Evolutionary conservation across 1,140 invertebrate genomes (phyloP).

Genomic region (Hirudo medicinalis): DNA sequence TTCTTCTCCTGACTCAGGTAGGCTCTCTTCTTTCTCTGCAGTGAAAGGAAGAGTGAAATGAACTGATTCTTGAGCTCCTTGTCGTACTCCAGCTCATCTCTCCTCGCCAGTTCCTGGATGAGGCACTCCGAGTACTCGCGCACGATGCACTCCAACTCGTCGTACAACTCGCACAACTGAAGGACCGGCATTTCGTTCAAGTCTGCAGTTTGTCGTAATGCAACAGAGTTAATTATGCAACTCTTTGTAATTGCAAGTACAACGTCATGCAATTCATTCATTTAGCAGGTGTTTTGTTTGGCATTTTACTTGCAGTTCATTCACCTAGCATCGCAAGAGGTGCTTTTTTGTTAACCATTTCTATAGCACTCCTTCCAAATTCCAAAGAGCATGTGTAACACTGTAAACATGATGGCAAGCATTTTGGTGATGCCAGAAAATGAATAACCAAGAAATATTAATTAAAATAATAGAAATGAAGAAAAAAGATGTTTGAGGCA

Average conservation of each 20-base stretch:
- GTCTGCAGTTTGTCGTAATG: slow-evolving; percentile 44
- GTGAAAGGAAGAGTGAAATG: slow-evolving; percentile 83
- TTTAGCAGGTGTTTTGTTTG: too few species aligned
- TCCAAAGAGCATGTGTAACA: neutral
- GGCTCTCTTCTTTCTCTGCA: slow-evolving; percentile 52
- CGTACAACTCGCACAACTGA: slow-evolving; percentile 78
- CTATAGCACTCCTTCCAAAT: too few species aligned
- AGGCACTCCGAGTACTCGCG: slow-evolving; percentile 84
- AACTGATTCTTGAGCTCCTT: slow-evolving; percentile 98
- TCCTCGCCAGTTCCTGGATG: slow-evolving; percentile 56
- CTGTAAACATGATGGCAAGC: neutral
- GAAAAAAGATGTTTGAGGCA: too few species aligned
- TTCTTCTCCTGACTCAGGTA: neutral
- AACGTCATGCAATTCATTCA: too few species aligned
- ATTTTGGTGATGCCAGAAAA: neutral
- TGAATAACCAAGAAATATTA: neutral
- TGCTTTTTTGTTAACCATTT: too few species aligned
- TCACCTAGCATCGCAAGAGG: too few species aligned
- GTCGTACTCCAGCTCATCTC: slow-evolving; percentile 91
- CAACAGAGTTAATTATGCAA: neutral
- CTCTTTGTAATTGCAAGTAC: neutral
- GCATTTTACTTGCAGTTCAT: too few species aligned
- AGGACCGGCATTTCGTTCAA: slow-evolving; percentile 66
- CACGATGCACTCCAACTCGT: slow-evolving; percentile 82
- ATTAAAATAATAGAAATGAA: neutral